Evolutionary conservation across 2,797 vertebrate species (phyloP).

Genomic region (Mormyrops attenuatus): DNA sequence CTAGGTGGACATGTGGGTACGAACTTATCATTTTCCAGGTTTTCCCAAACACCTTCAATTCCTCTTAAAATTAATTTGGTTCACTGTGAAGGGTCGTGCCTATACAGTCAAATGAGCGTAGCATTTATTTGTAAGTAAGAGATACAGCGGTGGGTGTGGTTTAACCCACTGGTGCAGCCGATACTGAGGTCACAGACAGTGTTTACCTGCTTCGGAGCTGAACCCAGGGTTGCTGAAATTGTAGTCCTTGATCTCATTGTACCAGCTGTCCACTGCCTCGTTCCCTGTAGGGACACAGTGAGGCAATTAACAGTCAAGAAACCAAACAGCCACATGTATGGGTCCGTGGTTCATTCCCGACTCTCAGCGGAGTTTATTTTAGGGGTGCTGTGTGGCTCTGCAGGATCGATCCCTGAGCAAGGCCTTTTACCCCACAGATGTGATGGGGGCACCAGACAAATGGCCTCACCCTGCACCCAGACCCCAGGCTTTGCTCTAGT

Average conservation of each 20-base stretch:
- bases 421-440: neutral
- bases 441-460: neutral
- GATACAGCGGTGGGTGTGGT: neutral
- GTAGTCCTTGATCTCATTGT: constrained; percentile 60
- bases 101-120: neutral
- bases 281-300: constrained; percentile 42
- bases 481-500: neutral
- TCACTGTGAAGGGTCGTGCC: neutral
- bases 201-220: constrained; percentile 39
- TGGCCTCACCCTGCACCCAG: neutral
- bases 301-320: neutral
- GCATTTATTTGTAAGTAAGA: neutral
- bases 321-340: neutral
- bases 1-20: no score
- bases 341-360: neutral
- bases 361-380: neutral
- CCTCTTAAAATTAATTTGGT: neutral
- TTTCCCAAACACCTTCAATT: neutral
- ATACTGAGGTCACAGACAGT: neutral
- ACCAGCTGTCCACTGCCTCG: constrained; percentile 57
- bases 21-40: neutral
- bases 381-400: neutral
- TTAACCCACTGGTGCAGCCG: neutral
- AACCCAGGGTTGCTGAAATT: constrained; percentile 41
- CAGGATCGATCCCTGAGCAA: neutral